These are phyloP conservation scores for Ctenicera cuprea DNA, from an alignment of 2,888 invertebrate genomes.

Conservation along the genomic window DNA sequence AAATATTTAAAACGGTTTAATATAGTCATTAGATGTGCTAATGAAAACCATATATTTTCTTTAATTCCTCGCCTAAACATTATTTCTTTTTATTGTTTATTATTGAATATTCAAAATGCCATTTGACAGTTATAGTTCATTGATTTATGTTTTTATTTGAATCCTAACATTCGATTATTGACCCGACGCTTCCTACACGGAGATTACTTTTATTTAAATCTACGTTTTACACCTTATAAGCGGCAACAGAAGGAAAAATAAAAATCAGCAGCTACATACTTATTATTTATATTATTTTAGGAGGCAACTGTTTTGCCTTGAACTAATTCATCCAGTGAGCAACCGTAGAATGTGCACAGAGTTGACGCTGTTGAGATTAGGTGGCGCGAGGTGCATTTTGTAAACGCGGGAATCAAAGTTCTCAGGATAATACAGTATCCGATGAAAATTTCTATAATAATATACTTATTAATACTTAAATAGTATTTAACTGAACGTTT, in stretches of 20 bases:
- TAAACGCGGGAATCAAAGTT: constrained; percentile 13
- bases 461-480: no score
- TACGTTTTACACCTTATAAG: background rate
- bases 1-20: constrained; percentile 10
- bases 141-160: background rate
- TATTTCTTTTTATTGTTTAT: background rate
- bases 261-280: background rate
- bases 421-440: no score
- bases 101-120: constrained; percentile 1
- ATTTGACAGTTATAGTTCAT: constrained; percentile 20
- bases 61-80: background rate
- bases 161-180: constrained; percentile 3
- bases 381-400: constrained; percentile 26
- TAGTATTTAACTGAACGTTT: no score
- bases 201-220: background rate
- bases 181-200: background rate
- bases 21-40: constrained; percentile 20
- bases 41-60: constrained; percentile 29
- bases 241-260: background rate
- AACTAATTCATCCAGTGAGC: constrained; percentile 3
- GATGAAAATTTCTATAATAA: no score
- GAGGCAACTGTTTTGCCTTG: constrained; percentile 16
- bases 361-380: constrained; percentile 1
- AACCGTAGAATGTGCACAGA: background rate
- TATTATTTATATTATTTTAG: background rate